Base-by-base conservation (phyloP, 2,797 vertebrate genomes). In the Setipinna tenuifilis region DNA sequence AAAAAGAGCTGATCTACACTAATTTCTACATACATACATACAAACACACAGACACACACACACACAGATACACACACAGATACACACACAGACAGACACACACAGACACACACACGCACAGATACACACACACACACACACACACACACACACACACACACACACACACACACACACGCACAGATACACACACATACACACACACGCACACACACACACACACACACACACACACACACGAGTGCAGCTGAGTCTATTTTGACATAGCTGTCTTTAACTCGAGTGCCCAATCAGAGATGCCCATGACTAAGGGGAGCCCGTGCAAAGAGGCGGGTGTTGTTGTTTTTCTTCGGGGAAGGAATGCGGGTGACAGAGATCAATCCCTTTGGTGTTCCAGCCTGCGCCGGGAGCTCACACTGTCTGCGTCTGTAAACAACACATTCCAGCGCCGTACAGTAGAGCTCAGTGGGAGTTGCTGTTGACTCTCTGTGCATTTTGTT, bases 401-500 rank as follows among this genome's bases (percentile, higher is more conserved):
- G 25, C 17, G 25, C 65, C 19, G 35, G 17, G 91, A 91, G 93
- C 92, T 94, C 94, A 94, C 95, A 94, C 95, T 95, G 95, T 93
- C 94, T 91, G 92, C 90, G 93, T 92, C 92, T 95, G 94, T 94
- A 95, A 95, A 94, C 92, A 95, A 93, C 94, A 93, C 92, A 93
- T 94, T 92, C 71, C 59, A 90, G 83, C 88, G 92, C 90, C 94
- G 93, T 94, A 93, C 90, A 92, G 93, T 90, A 86, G 86, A 92
- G 92, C 94, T 94, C 94, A 87, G 89, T 90, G 93, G 94, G 94
- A 94, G 92, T 94, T 93, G 92, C 89, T 93, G 93, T 94, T 94
- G 93, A 94, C 93, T 95, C 19, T 95, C 93, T 92, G 91, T 94
- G 92, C 90, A 90, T 91, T 96, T 94, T 94, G 93, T 93, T 94